Conservation (phyloP, 2,797 vertebrate species). For the Gobio occitaniae region DNA sequence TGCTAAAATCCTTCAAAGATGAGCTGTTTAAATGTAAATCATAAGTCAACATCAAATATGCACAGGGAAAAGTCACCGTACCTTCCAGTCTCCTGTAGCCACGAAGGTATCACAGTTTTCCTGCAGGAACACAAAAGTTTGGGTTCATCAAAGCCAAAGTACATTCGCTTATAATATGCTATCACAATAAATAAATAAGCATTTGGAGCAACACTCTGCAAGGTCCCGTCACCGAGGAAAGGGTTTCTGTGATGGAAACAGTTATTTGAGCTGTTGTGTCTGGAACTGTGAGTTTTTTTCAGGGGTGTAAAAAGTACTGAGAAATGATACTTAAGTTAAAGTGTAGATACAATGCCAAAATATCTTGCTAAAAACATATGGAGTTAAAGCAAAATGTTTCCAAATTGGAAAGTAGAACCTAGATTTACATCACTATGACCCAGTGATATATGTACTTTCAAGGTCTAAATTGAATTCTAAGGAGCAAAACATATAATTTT, state of each 20-base stretch:
- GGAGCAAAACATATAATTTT: not conserved
- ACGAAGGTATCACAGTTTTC: constrained; percentile 82
- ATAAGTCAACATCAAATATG: not conserved
- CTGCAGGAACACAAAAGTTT: constrained; percentile 65
- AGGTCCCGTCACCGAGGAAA: constrained; percentile 1
- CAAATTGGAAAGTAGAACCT: not conserved
- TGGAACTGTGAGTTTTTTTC: not conserved
- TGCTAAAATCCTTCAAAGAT: not conserved
- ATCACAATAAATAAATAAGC: not conserved
- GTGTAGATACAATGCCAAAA: not conserved
- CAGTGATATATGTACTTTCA: not conserved
- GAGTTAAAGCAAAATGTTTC: not conserved
- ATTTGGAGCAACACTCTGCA: constrained; percentile 38
- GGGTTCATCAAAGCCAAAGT: constrained; percentile 35
- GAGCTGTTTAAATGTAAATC: not conserved
- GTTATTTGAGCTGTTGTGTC: not conserved
- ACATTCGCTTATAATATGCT: not conserved
- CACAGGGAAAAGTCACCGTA: constrained; percentile 62
- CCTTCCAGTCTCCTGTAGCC: constrained; percentile 83
- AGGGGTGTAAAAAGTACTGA: constrained; percentile 7
- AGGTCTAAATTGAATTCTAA: not conserved
- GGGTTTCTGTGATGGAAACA: constrained; percentile 18
- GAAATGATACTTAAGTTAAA: not conserved
- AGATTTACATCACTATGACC: not conserved
- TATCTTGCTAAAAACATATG: not conserved